These are phyloP conservation scores for Callinectes sapidus DNA, from an alignment of 2,888 invertebrate genomes.

Conservation along the genomic window DNA sequence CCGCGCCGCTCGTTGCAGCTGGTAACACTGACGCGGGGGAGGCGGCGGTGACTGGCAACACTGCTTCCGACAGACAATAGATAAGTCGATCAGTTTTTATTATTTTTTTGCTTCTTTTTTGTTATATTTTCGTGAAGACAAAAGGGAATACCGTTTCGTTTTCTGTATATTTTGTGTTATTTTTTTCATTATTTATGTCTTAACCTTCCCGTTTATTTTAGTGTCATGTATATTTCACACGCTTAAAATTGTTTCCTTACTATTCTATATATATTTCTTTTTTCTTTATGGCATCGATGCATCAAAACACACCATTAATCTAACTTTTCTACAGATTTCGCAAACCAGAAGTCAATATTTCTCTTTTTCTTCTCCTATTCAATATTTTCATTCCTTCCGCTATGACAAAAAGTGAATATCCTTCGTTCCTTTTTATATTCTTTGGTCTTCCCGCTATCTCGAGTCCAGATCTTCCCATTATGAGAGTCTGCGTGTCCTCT, in stretches of 20 bases:
- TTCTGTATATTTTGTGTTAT: background rate
- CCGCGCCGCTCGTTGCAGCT: conserved; percentile 4
- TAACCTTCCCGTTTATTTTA: too few species aligned
- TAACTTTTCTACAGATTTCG: too few species aligned
- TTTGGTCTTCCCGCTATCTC: background rate
- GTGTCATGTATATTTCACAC: too few species aligned
- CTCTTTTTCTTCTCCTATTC: too few species aligned
- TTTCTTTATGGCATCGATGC: background rate
- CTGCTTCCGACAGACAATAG: conserved; percentile 5
- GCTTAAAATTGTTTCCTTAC: background rate
- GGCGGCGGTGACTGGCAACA: conserved; percentile 14
- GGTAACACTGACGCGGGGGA: conserved; percentile 28
- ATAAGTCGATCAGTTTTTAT: conserved; percentile 4
- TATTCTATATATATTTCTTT: background rate
- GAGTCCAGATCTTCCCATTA: background rate
- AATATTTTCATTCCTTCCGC: too few species aligned
- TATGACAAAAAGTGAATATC: too few species aligned
- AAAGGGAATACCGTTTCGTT: background rate
- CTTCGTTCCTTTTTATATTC: background rate
- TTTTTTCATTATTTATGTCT: background rate
- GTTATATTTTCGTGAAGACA: background rate
- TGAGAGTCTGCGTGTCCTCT: background rate
- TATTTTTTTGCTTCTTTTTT: background rate
- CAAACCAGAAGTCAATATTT: too few species aligned
- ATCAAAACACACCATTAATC: too few species aligned